phyloP scores from a whole-genome alignment of 2,888 invertebrate genomes.

The Agrotis ipsilon region DNA sequence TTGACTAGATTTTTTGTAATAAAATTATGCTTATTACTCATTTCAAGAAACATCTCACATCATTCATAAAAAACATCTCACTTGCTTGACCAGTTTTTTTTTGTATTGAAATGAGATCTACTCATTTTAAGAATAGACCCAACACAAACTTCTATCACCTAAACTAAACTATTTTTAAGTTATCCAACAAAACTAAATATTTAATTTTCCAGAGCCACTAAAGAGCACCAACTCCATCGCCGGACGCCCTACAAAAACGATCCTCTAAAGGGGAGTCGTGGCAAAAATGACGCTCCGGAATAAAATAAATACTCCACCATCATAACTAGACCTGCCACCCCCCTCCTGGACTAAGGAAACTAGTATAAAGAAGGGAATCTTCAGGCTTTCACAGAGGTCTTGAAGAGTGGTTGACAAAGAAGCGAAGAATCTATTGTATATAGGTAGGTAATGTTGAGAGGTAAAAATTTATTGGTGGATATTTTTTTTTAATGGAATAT shows the following conservation, averaged over 20 bases:
- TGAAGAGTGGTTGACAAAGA: slow-evolving; percentile 46
- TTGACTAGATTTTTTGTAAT: background rate
- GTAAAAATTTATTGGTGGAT: slow-evolving; percentile 59
- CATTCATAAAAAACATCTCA: background rate
- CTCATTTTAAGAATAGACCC: background rate
- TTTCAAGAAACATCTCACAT: background rate
- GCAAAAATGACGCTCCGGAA: slow-evolving; percentile 87
- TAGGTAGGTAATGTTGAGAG: slow-evolving; percentile 50
- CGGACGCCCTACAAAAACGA: slow-evolving; percentile 83
- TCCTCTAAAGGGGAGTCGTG: slow-evolving; percentile 82
- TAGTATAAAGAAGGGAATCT: slow-evolving; percentile 52
- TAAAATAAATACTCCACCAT: slow-evolving; percentile 84
- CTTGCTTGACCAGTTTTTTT: background rate
- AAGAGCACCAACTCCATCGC: slow-evolving; percentile 72
- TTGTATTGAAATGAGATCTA: background rate
- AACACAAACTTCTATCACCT: background rate
- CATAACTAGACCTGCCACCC: slow-evolving; percentile 65
- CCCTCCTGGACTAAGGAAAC: slow-evolving; percentile 47
- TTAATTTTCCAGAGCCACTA: slow-evolving; percentile 73
- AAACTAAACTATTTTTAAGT: background rate
- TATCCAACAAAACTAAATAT: slow-evolving; percentile 33
- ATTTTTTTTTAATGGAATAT: slow-evolving; percentile 45
- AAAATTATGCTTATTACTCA: background rate
- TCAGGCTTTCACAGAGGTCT: slow-evolving; percentile 57
- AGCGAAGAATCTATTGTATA: slow-evolving; percentile 63